Evolutionary conservation across 1,140 invertebrate genomes (phyloP), one percentile per base, ranked within the genome.

Genomic region (Saccostrea echinata): DNA sequence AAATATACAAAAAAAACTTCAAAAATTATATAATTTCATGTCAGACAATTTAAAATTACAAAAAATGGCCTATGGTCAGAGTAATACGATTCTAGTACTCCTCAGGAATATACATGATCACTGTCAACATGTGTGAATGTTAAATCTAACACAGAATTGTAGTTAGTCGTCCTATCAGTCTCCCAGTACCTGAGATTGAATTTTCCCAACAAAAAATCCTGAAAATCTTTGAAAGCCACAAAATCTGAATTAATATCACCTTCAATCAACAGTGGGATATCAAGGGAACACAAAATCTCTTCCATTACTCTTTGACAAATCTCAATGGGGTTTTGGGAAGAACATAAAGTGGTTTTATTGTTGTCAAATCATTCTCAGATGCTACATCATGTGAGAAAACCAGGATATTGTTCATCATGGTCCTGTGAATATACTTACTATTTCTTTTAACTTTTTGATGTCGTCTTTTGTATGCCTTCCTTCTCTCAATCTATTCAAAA

Each of bases 181-280:
- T 84, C n/a, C 9, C 12, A 30, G 33, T 24, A 57, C 53, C 53
- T 84, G n/a, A 61, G 33, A 24, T 30, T 57, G 33, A 57, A 24
- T 16, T 33, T 18, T 18, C 16, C 57, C 27, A 84, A 13, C 18
- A 30, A 21, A 33, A 21, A 16, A 24, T 16, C 6, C 52, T n/a
- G 16, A 53, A 51, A 16, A 16, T 51, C 18, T 35, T 82, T 35
- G 52, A 18, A 76, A 24, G 16, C 51, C 24, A 13, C 18, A n/a
- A 8, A 61, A 35, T 85, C 64, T n/a, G 71, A 51, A 61, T 85
- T 85, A n/a, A 85, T 71, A 52, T 85, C 84, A 43, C 84, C 84
- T 18, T 30, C 21, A 18, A 85, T 24, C 21, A 85, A 21, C 27
- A 86, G 8, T 18, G 35, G 30, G 27, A 6, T 68, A 52, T 35